These are phyloP conservation scores for Coleophora deauratella DNA, from an alignment of 2,888 invertebrate genomes.

Conservation along the genomic window DNA sequence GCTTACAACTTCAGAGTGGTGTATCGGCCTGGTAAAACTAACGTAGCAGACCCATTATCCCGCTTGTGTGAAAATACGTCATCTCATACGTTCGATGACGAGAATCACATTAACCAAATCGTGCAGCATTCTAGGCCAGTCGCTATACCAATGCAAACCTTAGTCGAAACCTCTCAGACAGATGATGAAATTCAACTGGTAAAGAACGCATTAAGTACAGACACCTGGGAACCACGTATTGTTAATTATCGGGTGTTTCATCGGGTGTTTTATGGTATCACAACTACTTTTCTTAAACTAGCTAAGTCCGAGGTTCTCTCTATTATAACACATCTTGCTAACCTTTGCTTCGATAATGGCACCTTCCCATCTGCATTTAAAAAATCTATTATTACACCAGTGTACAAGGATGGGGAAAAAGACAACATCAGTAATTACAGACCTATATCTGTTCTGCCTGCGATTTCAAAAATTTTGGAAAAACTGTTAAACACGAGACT, in stretches of 20 bases:
- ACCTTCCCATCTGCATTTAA: too few relatives aligned
- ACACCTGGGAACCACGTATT: not conserved
- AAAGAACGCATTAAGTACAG: not conserved
- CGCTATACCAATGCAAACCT: constrained; percentile 8
- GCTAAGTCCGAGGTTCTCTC: too few relatives aligned
- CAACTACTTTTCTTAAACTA: too few relatives aligned
- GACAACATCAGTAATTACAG: too few relatives aligned
- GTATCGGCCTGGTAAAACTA: constrained; percentile 1
- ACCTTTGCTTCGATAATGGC: too few relatives aligned
- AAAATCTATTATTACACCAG: too few relatives aligned
- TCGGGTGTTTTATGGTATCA: constrained; percentile 1
- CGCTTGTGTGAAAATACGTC: too few relatives aligned
- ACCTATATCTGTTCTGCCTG: too few relatives aligned
- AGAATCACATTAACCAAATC: constrained; percentile 12
- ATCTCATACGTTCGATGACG: constrained; percentile 9
- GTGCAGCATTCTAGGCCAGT: constrained; percentile 5
- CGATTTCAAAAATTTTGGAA: too few relatives aligned
- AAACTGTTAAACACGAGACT: too few relatives aligned
- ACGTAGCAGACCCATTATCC: not conserved
- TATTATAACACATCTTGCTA: too few relatives aligned
- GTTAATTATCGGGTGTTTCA: constrained; percentile 1
- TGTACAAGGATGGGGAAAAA: too few relatives aligned
- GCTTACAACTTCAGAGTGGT: not conserved
- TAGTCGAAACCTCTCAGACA: constrained; percentile 2
- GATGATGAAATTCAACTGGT: constrained; percentile 1